These are phyloP conservation scores for Linnaemya tessellans DNA, from an alignment of 2,888 invertebrate species.

Conservation along the genomic window DNA sequence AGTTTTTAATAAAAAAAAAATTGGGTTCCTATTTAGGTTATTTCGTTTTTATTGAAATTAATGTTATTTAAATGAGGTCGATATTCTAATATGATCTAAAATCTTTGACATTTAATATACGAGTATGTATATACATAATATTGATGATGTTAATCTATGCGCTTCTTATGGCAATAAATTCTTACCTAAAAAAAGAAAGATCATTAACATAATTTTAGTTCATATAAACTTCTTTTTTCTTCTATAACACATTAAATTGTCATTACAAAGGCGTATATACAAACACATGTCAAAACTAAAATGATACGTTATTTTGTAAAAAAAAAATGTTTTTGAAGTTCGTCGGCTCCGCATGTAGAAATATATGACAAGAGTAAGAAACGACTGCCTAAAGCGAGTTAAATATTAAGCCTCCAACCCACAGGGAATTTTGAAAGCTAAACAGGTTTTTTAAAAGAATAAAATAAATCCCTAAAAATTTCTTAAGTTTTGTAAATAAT, in stretches of 20 bases:
- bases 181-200: neutral
- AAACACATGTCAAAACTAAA: neutral
- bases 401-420: too few relatives aligned
- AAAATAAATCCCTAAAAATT: too few relatives aligned
- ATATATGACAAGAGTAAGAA: too few relatives aligned
- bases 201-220: neutral
- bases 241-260: neutral
- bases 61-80: neutral
- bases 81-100: constrained; percentile 22
- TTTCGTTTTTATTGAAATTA: constrained; percentile 25
- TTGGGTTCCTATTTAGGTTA: constrained; percentile 37
- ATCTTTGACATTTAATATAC: neutral
- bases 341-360: too few relatives aligned
- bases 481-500: too few relatives aligned
- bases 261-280: neutral
- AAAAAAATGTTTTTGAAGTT: too few relatives aligned
- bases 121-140: too few relatives aligned
- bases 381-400: neutral
- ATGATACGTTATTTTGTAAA: too few relatives aligned
- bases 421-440: too few relatives aligned
- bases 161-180: constrained; percentile 8
- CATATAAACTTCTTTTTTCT: neutral
- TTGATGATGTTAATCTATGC: neutral
- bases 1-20: constrained; percentile 4
- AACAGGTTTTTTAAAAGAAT: too few relatives aligned